phyloP scores from a whole-genome alignment of 37 sponge, comb jelly and placozoan genomes.

The Aplysina aerophoba region DNA sequence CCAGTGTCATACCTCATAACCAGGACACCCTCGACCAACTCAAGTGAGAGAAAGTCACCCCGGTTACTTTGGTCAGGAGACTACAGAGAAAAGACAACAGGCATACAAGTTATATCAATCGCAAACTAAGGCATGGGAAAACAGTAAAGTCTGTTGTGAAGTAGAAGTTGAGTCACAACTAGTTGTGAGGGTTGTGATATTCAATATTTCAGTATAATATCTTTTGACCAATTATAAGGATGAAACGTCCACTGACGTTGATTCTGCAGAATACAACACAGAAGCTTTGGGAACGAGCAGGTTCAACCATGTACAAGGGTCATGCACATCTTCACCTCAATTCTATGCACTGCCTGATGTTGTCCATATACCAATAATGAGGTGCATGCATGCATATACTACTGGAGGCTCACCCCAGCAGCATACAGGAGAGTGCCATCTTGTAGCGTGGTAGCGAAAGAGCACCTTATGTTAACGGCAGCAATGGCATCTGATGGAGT shows the following conservation, averaged over 20 bases:
- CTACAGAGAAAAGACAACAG: background rate
- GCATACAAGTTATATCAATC: background rate
- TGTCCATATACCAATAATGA: too few relatives aligned
- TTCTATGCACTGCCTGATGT: too few relatives aligned
- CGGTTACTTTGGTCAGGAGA: background rate
- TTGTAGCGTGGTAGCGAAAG: conserved; percentile 15
- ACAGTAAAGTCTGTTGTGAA: too few relatives aligned
- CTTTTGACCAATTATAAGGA: too few relatives aligned
- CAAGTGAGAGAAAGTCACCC: conserved; percentile 15
- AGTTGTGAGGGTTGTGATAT: too few relatives aligned
- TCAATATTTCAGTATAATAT: too few relatives aligned
- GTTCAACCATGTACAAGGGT: too few relatives aligned
- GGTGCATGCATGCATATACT: background rate
- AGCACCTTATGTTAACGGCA: background rate
- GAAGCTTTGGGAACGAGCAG: too few relatives aligned
- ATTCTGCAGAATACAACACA: too few relatives aligned
- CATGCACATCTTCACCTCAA: too few relatives aligned
- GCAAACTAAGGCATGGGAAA: background rate
- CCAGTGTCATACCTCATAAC: background rate
- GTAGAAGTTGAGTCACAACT: too few relatives aligned
- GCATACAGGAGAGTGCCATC: background rate
- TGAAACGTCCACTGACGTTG: too few relatives aligned
- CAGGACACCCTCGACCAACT: background rate
- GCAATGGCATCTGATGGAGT: background rate
- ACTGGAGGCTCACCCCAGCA: conserved; percentile 16